Evolutionary conservation across 2,797 vertebrate genomes (phyloP), one percentile per base, ranked within the genome.

Genomic region (Vespertilio murinus): DNA sequence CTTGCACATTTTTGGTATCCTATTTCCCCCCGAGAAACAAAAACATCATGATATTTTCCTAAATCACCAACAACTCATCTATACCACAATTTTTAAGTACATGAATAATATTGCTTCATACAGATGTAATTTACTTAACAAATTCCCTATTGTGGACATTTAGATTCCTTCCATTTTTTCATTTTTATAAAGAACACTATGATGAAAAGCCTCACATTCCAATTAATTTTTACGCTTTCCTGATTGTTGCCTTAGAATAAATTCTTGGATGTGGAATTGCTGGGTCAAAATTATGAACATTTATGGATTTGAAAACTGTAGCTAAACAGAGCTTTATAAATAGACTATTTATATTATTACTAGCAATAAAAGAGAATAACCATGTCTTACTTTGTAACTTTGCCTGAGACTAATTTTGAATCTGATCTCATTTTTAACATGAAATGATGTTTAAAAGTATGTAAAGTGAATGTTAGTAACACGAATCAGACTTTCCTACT

Each of bases 331-430:
- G 6, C 23, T 59, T 20, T 86, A n/a, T 33, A 90, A 61, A 82
- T 1, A 94, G 33, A 73, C 14, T 67, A 64, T 83, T 86, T 90
- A 77, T 69, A 92, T 14, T 9, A 88, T 54, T 64, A 88, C 2
- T 65, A 82, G 28, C 38, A 95, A 38, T 75, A 47, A 85, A 92
- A 49, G 25, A 90, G 30, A 87, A 10, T 71, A 78, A 18, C 25
- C 14, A 42, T 56, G 79, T 91, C 56, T 93, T 77, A 77, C n/a
- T 93, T 90, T 73, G 65, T 80, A 96, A 87, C 20, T 73, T 94
- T 88, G 82, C 56, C 61, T 93, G 54, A 33, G 77, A 91, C 64
- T 77, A 81, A 87, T 78, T 35, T 86, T 90, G 87, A 94, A 73
- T 70, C 14, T 75, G 54, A 87, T n/a, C 33, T 95, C 40, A 73